Conservation (phyloP, 2,797 vertebrate genomes). For the Enteromius afrohamiltoni region DNA sequence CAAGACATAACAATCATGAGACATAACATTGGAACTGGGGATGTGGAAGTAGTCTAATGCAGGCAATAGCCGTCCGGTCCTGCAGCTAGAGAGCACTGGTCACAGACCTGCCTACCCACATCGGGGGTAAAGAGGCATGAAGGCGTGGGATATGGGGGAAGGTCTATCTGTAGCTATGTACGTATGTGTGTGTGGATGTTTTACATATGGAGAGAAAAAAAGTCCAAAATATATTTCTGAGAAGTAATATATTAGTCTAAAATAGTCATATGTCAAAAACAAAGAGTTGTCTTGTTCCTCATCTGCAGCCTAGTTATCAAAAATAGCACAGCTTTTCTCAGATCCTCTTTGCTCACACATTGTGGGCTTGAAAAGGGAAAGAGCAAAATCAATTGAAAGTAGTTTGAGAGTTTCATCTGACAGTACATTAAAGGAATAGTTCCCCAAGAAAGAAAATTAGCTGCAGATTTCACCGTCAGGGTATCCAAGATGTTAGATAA, state of each 20-base stretch:
- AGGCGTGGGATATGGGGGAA: too few relatives aligned
- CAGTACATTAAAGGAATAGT: background rate
- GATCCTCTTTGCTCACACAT: constrained; percentile 43
- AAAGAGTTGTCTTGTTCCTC: constrained; percentile 18
- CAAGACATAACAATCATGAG: too few relatives aligned
- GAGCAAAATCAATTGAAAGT: constrained; percentile 58
- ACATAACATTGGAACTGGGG: too few relatives aligned
- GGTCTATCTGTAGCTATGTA: too few relatives aligned
- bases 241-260: background rate
- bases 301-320: constrained; percentile 27
- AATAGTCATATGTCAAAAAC: background rate
- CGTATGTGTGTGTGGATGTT: too few relatives aligned
- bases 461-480: background rate
- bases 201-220: background rate
- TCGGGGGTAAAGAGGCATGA: too few relatives aligned
- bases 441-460: background rate
- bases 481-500: background rate
- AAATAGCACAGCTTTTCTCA: constrained; percentile 24
- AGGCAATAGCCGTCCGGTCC: too few relatives aligned
- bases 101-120: too few relatives aligned
- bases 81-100: too few relatives aligned
- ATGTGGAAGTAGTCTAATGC: too few relatives aligned
- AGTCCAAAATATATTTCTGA: background rate
- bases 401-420: background rate
- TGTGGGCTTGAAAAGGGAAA: constrained; percentile 78